Evolutionary conservation across 2,888 invertebrate genomes (phyloP).

Genomic region (Tenthredo notha): DNA sequence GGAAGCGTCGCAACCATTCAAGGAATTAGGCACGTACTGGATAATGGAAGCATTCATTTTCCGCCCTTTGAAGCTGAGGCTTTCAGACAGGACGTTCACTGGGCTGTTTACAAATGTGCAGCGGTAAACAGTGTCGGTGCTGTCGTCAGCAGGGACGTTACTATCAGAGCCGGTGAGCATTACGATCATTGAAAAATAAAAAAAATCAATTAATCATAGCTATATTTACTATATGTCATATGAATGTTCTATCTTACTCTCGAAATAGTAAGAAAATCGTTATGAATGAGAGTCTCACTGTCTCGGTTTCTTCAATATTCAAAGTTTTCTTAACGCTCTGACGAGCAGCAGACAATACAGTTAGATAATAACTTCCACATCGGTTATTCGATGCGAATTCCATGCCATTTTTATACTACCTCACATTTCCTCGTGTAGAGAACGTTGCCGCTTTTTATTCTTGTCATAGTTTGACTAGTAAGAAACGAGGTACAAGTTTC

Average conservation of each 20-base stretch:
- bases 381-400: background rate
- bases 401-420: background rate
- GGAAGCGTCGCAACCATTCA: conserved; percentile 80
- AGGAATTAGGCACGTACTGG: conserved; percentile 79
- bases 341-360: conserved; percentile 3
- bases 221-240: too few relatives aligned
- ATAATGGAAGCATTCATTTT: conserved; percentile 81
- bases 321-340: conserved; percentile 3
- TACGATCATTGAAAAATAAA: background rate
- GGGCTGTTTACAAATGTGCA: conserved; percentile 80
- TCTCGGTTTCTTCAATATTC: background rate
- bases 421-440: background rate
- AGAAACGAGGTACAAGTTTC: background rate
- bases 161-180: conserved; percentile 79
- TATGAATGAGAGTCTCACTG: background rate
- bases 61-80: conserved; percentile 81
- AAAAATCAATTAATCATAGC: background rate
- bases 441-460: background rate
- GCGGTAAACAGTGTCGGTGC: conserved; percentile 80
- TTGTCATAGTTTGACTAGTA: background rate
- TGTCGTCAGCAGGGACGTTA: conserved; percentile 80
- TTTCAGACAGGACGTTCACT: conserved; percentile 82
- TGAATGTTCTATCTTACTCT: too few relatives aligned
- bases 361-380: conserved; percentile 16
- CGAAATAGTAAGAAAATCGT: background rate